Percentiles rank a stretch among this genome's conserved stretches.
Evolutionary conservation across 2,888 invertebrate genomes (phyloP).

Genomic region (Erebia ligea): DNA sequence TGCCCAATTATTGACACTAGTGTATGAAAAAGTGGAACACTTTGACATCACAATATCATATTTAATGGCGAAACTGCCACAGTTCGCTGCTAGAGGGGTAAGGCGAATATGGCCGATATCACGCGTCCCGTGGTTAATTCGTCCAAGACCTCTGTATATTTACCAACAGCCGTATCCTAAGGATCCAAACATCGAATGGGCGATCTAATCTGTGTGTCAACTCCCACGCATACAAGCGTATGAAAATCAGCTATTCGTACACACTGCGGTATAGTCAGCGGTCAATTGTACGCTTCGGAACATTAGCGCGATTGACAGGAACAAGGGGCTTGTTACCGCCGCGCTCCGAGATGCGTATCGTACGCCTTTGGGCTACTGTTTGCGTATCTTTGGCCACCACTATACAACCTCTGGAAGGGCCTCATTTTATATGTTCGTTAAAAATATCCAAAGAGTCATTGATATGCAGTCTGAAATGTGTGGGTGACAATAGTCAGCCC

Average conservation of each 20-base stretch:
- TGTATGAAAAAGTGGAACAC: too few relatives aligned
- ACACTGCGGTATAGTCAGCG: conserved; percentile 20
- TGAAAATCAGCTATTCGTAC: conserved; percentile 35
- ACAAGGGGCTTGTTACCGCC: conserved; percentile 75
- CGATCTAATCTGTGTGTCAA: conserved; percentile 41
- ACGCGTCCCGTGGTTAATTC: too few relatives aligned
- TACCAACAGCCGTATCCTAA: not conserved
- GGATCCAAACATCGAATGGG: conserved; percentile 16
- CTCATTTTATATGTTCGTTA: not conserved
- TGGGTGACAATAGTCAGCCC: not conserved
- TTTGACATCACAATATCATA: too few relatives aligned
- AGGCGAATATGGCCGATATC: too few relatives aligned
- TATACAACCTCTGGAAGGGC: conserved; percentile 51
- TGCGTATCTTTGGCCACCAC: conserved; percentile 59
- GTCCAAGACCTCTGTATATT: conserved; percentile 5
- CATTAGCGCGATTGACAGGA: conserved; percentile 79
- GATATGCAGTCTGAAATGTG: not conserved
- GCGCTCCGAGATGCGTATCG: conserved; percentile 74
- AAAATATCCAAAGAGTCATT: not conserved
- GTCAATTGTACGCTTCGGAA: conserved; percentile 41
- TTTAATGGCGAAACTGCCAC: too few relatives aligned
- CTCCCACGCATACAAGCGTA: conserved; percentile 40
- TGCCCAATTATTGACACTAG: too few relatives aligned
- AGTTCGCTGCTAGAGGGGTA: too few relatives aligned
- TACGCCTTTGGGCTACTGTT: conserved; percentile 75